Conservation (phyloP, 2,113 vertebrate species). For the Brachypteracias leptosomus region DNA sequence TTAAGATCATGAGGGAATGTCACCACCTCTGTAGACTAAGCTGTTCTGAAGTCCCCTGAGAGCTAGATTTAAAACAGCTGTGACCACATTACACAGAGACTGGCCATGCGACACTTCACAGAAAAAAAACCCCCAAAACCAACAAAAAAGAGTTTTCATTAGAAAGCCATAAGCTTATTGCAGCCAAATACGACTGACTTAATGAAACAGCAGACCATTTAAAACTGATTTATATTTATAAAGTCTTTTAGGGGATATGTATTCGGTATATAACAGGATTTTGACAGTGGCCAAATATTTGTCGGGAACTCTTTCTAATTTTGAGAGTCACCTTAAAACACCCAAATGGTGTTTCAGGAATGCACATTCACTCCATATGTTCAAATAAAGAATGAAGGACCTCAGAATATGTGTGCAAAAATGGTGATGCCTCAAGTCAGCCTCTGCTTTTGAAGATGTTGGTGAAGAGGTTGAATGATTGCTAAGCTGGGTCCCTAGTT, state of each 20-base stretch:
- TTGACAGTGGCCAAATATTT: background rate
- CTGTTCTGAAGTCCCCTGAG: background rate
- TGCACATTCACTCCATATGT: background rate
- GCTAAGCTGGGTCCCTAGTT: background rate
- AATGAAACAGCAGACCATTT: background rate
- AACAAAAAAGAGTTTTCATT: background rate
- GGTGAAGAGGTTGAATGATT: background rate
- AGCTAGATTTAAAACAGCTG: background rate
- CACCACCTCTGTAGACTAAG: background rate
- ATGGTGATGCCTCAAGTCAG: background rate
- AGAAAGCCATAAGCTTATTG: background rate
- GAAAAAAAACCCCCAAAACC: background rate
- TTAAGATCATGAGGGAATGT: background rate
- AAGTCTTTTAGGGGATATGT: background rate
- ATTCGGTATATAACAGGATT: background rate
- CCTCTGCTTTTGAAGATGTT: background rate
- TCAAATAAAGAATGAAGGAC: background rate
- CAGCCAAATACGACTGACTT: background rate
- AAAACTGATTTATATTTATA: background rate
- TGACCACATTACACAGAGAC: background rate
- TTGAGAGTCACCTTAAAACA: background rate
- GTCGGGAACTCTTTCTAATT: background rate
- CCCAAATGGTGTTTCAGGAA: background rate
- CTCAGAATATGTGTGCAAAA: background rate
- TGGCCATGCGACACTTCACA: background rate